Base-by-base conservation (phyloP, 2,797 vertebrate genomes). In the Chanos chanos region DNA sequence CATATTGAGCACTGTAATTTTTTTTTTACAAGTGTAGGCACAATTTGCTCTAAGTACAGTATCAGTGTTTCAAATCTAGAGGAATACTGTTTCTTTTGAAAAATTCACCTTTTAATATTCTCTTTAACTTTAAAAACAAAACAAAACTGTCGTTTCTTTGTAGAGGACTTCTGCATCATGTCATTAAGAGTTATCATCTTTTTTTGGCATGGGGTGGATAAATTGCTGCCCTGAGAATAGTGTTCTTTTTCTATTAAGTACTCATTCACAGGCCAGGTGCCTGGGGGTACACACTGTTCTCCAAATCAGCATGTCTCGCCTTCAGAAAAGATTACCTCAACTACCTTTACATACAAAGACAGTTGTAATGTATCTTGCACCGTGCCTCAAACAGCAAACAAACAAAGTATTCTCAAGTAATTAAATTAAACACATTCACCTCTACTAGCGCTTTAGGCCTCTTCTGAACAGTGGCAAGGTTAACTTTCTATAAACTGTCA, bases 21-120 rank as follows among this genome's bases (percentile, higher is more conserved):
- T 63, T 89, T 90, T 63, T 72, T 86, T 83, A 85, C 86, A 87
- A 86, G 89, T 90, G 87, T 84, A 87, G 88, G 83, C 84, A 82
- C 88, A 90, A 90, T 85, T 82, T 79, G 71, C 82, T 83, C 82
- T 91, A 89, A 92, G 82, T 86, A 88, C 87, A 90, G 90, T 88
- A 91, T 89, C 86, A 76, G 69, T 57, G 76, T 89, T 89, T 89
- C 87, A 91, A 81, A 81, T 82, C 72, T 74, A 74, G 74, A 61
- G 70, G 74, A 80, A 76, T 80, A 77, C 76, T 73, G 65, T 86
- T 86, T 85, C 76, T 83, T 86, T 85, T 79, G n/a, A 71, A 77
- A 80, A 36, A 15, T 19, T 82, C 72, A 72, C 68, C 75, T 79
- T 80, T 69, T 84, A 79, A 86, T 85, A 83, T 82, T 74, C 77